A percentile compares a stretch with the other conserved stretches of the same genome.
These are phyloP conservation scores for Notothenia coriiceps DNA, from an alignment of 2,113 vertebrate genomes.

Conservation along the genomic window DNA sequence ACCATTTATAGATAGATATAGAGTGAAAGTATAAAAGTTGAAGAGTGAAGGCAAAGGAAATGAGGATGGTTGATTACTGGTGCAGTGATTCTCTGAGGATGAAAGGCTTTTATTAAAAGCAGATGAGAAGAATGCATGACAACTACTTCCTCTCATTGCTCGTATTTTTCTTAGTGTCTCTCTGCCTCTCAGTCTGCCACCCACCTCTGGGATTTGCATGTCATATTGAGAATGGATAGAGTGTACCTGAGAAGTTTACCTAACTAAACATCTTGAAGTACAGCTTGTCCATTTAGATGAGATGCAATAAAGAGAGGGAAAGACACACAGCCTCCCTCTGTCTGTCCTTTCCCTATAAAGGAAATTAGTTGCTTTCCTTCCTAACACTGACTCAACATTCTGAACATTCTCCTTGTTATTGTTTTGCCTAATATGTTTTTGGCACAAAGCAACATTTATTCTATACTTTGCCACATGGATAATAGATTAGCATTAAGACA, in stretches of 20 bases:
- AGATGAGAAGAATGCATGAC: slow-evolving; percentile 60
- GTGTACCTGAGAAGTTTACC: slow-evolving; percentile 61
- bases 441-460: too few species aligned
- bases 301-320: slow-evolving; percentile 7
- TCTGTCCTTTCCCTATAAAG: not conserved
- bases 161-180: not conserved
- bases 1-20: slow-evolving; percentile 23
- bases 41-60: slow-evolving; percentile 30
- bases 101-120: slow-evolving; percentile 64
- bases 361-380: not conserved
- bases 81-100: slow-evolving; percentile 58
- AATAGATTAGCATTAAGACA: too few species aligned
- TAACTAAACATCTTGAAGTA: slow-evolving; percentile 56
- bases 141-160: slow-evolving; percentile 37
- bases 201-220: slow-evolving; percentile 52
- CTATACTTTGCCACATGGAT: too few species aligned
- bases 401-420: too few species aligned
- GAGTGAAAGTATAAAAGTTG: slow-evolving; percentile 26
- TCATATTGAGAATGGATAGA: slow-evolving; percentile 54
- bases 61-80: slow-evolving; percentile 43
- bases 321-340: not conserved
- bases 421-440: too few species aligned
- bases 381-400: too few species aligned
- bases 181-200: slow-evolving; percentile 24
- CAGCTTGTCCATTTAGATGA: slow-evolving; percentile 51